These are phyloP conservation scores for Apamea crenata DNA, from an alignment of 2,888 invertebrate species.

Conservation along the genomic window DNA sequence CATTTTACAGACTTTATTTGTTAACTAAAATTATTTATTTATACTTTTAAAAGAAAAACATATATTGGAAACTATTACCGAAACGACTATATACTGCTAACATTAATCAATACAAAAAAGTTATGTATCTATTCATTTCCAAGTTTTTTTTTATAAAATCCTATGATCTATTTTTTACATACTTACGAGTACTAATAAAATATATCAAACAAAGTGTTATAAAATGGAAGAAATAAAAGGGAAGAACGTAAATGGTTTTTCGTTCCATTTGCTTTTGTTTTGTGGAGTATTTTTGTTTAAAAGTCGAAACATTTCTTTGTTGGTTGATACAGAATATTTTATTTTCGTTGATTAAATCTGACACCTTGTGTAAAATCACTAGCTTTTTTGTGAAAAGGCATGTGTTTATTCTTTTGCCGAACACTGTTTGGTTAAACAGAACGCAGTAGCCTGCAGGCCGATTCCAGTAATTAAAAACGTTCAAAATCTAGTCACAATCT, in stretches of 20 bases:
- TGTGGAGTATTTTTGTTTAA: not conserved
- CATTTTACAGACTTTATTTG: too few species aligned
- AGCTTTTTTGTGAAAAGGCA: not conserved
- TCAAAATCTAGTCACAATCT: too few species aligned
- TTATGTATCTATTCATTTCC: too few species aligned
- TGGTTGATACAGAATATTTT: not conserved
- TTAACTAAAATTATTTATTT: too few species aligned
- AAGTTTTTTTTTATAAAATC: not conserved
- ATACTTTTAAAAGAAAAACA: too few species aligned
- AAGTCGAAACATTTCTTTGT: not conserved
- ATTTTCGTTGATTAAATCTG: not conserved
- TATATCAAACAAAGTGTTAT: not conserved
- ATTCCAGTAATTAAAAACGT: too few species aligned
- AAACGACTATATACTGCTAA: too few species aligned
- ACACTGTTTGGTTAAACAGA: not conserved
- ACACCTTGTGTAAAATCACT: not conserved
- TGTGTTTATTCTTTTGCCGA: not conserved
- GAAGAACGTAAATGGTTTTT: not conserved
- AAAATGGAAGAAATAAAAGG: not conserved
- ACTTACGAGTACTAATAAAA: not conserved
- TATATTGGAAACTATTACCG: too few species aligned
- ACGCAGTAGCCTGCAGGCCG: not conserved
- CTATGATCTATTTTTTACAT: too few species aligned
- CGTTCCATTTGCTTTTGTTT: not conserved
- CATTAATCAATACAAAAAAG: too few species aligned